phyloP scores from a whole-genome alignment of 2,888 invertebrate genomes.

The Acheta domesticus region DNA sequence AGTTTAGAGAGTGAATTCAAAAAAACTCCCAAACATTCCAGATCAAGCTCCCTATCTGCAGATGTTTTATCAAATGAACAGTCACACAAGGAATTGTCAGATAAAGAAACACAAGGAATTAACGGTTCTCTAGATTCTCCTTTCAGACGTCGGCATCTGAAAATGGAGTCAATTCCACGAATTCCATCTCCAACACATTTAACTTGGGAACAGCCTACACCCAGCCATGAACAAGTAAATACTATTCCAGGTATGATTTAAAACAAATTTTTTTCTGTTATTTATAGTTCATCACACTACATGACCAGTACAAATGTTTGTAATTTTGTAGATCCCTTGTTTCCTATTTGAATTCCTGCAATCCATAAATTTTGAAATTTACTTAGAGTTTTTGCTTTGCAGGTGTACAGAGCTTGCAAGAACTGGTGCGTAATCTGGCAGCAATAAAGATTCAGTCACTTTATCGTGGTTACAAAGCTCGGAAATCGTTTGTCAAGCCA shows the following conservation, averaged over 20 bases:
- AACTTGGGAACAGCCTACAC: background rate
- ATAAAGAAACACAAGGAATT: background rate
- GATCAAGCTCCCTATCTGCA: background rate
- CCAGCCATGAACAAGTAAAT: background rate
- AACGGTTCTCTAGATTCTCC: background rate
- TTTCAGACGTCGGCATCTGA: background rate
- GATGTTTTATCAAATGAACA: background rate
- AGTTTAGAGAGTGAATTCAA: background rate
- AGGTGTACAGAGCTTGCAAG: conserved; percentile 4
- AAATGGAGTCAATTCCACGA: background rate
- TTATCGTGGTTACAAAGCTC: background rate
- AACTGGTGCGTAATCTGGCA: background rate
- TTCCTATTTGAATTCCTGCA: too few species aligned
- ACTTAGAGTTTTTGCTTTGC: background rate
- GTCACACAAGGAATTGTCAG: background rate
- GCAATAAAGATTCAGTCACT: background rate
- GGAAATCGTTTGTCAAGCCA: background rate
- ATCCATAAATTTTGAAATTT: too few species aligned
- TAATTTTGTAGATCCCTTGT: too few species aligned
- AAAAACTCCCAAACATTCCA: background rate
- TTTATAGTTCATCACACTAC: too few species aligned
- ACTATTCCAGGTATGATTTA: background rate
- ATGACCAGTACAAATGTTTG: too few species aligned
- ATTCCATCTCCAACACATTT: background rate
- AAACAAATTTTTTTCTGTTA: too few species aligned